These are phyloP conservation scores for Noturus placidus DNA, from an alignment of 2,113 vertebrate genomes.

Conservation along the genomic window DNA sequence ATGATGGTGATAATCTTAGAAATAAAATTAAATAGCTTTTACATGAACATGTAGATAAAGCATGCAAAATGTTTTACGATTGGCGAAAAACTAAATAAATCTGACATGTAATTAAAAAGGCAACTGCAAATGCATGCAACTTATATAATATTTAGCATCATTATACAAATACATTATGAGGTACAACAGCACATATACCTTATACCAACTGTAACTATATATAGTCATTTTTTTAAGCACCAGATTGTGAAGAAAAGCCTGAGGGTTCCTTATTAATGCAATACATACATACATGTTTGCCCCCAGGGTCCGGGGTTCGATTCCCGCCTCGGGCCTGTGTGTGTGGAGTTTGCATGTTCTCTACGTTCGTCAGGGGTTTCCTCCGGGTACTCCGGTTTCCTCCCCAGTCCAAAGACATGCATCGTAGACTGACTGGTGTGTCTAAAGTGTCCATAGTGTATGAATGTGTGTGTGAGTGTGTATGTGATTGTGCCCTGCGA, in stretches of 20 bases:
- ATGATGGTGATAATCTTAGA: background rate
- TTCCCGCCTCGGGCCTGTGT: no score
- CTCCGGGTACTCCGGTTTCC: no score
- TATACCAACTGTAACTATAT: background rate
- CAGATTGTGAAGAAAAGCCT: conserved; percentile 45
- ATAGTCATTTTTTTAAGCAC: background rate
- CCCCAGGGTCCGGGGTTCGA: no score
- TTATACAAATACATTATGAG: background rate
- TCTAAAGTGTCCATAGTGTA: no score
- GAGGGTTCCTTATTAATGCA: conserved; percentile 56
- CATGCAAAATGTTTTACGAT: background rate
- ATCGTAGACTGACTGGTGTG: no score
- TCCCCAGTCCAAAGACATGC: no score
- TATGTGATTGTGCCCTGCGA: no score
- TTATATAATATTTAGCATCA: background rate
- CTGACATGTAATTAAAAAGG: background rate
- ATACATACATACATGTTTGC: background rate
- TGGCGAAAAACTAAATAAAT: background rate
- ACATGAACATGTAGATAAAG: background rate
- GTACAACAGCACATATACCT: background rate
- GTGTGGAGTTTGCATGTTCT: no score
- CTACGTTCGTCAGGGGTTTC: no score
- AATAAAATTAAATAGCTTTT: background rate
- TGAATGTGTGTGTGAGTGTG: no score
- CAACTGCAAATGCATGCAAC: background rate